Base-by-base conservation (phyloP, 2,888 invertebrate genomes). In the Cerceris ruficornis region DNA sequence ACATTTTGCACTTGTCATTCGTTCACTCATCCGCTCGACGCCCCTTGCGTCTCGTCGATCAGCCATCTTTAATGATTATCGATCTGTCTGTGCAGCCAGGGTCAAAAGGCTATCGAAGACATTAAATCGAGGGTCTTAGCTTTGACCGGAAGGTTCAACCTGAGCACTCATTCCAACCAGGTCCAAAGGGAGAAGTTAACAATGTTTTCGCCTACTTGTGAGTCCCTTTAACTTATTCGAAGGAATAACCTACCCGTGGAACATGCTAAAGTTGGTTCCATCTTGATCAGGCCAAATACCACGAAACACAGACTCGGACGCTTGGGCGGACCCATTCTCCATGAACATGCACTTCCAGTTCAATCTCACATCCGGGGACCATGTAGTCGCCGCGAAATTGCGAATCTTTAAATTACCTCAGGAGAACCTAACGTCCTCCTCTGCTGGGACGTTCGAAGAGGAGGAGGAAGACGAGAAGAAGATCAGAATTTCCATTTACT, bases 311-410 rank as follows among this genome's bases (percentile, higher is more conserved):
- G 94, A 94, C 72, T 91, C 93, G 70, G 94, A 94, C 49, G 87
- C 93, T 1, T 94, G 94, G 94, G 91, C 92, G 52, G 93, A 94
- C 72, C 92, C 93, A 15, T 93, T 93, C 71, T 91, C 93, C 2
- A 94, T 95, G 93, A 94, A 94, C 87, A 91, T 95, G 82, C 93
- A 93, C 82, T 95, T 95, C 87, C 93, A 94, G 80, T 90, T 94
- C 69, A 93, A 93, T 71, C 91, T 93, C 58, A 92, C 93, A 9
- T 89, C 93, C 39, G 92, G 92, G n/a, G 93, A 93, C 54, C 92
- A 92, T 66, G 91, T 93, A n/a, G 93, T 93, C 66, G 93, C 94
- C 0, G 94, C 94, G 1, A 93, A 93, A 49, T 89, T 95, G 57
- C 88, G 94, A 71, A 90, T 95, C 8, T 94, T 93, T 88, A 93